Percentiles rank a stretch among this genome's conserved stretches.
phyloP scores from a whole-genome alignment of 2,797 vertebrate genomes.

The Coracias cyanogaster region DNA sequence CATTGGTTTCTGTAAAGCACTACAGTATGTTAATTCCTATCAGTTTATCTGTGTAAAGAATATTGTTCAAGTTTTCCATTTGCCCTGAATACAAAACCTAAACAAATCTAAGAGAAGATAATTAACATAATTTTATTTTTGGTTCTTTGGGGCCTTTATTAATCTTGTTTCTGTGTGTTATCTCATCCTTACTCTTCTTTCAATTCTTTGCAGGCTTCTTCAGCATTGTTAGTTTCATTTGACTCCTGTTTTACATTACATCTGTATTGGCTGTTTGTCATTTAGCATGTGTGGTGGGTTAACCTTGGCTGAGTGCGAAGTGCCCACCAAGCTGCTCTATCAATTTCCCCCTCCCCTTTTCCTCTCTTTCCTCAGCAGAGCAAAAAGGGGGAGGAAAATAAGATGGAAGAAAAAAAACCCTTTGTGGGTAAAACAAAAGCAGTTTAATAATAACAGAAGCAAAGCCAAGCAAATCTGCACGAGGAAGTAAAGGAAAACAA shows the following conservation, averaged over 20 bases:
- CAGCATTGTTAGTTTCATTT: background rate
- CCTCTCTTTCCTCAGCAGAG: too few relatives aligned
- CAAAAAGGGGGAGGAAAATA: too few relatives aligned
- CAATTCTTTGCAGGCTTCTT: background rate
- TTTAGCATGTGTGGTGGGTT: background rate
- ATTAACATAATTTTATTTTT: background rate
- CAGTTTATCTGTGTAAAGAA: background rate
- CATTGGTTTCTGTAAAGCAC: background rate
- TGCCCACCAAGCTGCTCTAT: too few relatives aligned
- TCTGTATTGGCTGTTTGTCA: background rate
- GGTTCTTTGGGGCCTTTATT: background rate
- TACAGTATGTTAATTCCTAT: background rate
- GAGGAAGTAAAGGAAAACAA: too few relatives aligned
- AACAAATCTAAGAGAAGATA: background rate
- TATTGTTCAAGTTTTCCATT: background rate
- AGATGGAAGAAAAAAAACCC: too few relatives aligned
- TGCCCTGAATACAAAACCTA: background rate
- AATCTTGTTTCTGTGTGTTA: background rate
- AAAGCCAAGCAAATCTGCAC: too few relatives aligned
- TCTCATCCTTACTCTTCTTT: background rate
- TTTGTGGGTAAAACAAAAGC: too few relatives aligned
- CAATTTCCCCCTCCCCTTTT: too few relatives aligned
- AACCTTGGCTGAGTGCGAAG: too few relatives aligned
- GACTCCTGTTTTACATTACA: accelerated
- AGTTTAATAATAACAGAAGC: too few relatives aligned